phyloP scores from a whole-genome alignment of 2,888 invertebrate species.

The Athripsodes cinereus region DNA sequence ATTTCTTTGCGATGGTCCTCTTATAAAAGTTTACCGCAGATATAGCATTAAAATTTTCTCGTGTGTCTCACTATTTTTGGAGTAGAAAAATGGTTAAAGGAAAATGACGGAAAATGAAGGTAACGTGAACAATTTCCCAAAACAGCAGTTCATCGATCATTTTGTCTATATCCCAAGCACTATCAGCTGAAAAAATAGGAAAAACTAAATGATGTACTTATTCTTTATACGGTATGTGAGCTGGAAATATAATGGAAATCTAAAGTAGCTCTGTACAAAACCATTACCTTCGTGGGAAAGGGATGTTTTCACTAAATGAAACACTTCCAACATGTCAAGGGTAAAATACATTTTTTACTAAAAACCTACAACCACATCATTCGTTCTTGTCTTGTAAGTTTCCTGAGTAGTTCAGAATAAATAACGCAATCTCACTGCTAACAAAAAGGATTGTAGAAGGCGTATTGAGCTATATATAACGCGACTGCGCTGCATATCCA shows the following conservation, averaged over 20 bases:
- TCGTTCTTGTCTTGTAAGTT: neutral
- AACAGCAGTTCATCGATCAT: no score
- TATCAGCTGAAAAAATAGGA: no score
- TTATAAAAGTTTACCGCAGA: no score
- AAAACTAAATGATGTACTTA: no score
- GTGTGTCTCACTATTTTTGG: no score
- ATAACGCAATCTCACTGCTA: constrained; percentile 24
- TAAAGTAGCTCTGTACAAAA: neutral
- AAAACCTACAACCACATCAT: neutral
- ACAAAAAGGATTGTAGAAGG: constrained; percentile 14
- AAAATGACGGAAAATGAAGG: no score
- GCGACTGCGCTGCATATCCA: constrained; percentile 6
- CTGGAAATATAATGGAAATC: neutral
- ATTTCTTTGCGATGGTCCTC: no score
- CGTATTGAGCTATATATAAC: constrained; percentile 15
- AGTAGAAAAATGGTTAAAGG: no score
- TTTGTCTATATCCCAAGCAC: no score
- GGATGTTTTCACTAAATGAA: neutral
- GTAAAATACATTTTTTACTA: neutral
- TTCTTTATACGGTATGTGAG: no score
- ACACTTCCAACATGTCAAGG: neutral
- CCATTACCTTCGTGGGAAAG: neutral
- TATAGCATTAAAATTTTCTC: no score
- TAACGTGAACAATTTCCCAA: no score
- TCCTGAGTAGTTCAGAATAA: constrained; percentile 20